phyloP scores from a whole-genome alignment of 35 echinoderm and acorn worm species.

The Eucidaris tribuloides region DNA sequence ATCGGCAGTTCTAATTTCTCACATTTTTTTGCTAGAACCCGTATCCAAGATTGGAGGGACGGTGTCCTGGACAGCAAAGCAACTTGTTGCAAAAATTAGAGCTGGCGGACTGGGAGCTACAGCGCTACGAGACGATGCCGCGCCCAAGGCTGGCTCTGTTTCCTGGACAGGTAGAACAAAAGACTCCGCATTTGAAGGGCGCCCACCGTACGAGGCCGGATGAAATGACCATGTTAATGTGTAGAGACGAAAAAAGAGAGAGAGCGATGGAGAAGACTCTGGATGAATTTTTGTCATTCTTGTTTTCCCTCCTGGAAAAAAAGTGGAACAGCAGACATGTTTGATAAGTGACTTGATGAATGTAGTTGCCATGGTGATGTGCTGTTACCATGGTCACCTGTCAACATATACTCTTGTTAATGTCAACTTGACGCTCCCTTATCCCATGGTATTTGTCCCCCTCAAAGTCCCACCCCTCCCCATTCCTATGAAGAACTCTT shows the following conservation, averaged over 20 bases:
- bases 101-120: slow-evolving; percentile 82
- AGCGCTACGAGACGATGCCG: slow-evolving; percentile 74
- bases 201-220: slow-evolving; percentile 6
- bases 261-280: no score
- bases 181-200: slow-evolving; percentile 24
- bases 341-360: not conserved
- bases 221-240: slow-evolving; percentile 18
- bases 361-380: not conserved
- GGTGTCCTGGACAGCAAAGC: slow-evolving; percentile 73
- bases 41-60: slow-evolving; percentile 88
- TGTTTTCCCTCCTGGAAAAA: not conserved
- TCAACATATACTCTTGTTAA: not conserved
- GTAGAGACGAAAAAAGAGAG: not conserved
- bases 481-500: not conserved
- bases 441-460: not conserved
- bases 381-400: not conserved
- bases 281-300: not conserved
- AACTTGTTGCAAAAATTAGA: slow-evolving; percentile 74
- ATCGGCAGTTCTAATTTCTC: not conserved
- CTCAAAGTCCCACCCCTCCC: not conserved
- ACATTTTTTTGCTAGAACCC: slow-evolving; percentile 43
- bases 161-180: slow-evolving; percentile 95
- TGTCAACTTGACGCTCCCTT: no score
- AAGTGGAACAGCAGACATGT: not conserved
- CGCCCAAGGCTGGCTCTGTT: slow-evolving; percentile 81